Evolutionary conservation across 2,888 invertebrate genomes (phyloP).

Genomic region (Gari tellinella): DNA sequence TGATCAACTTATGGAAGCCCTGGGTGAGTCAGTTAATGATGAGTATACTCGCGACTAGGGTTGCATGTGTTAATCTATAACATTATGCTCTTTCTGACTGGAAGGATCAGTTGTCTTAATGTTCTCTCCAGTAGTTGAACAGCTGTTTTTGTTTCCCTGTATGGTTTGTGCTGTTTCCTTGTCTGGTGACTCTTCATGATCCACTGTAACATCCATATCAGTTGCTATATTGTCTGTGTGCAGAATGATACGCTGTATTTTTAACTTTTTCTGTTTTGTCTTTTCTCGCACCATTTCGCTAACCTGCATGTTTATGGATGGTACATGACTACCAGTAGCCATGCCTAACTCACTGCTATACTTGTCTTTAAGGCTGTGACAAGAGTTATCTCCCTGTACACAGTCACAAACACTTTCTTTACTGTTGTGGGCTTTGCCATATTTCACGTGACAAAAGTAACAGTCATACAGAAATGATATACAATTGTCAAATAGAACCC

Average conservation of each 20-base stretch:
- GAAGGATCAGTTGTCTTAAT: no score
- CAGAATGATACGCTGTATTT: not conserved
- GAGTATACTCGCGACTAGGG: no score
- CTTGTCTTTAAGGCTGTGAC: no score
- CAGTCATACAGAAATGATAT: constrained; percentile 80
- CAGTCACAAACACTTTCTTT: no score
- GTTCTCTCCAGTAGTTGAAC: no score
- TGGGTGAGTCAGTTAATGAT: no score
- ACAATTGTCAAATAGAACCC: constrained; percentile 89
- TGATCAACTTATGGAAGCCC: no score
- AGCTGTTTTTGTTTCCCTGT: no score
- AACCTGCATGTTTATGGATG: constrained; percentile 36
- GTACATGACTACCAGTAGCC: constrained; percentile 15
- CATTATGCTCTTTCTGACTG: no score
- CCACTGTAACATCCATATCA: not conserved
- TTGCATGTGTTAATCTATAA: no score
- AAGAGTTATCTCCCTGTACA: no score
- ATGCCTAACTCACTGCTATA: not conserved
- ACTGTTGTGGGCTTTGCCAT: constrained; percentile 40
- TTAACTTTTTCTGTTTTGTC: not conserved
- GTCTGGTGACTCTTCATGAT: not conserved
- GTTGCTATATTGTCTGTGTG: not conserved
- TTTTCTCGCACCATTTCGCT: constrained; percentile 15
- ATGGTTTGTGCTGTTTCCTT: not conserved
- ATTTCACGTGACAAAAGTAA: constrained; percentile 80